Percentiles rank a stretch among this genome's conserved stretches.
phyloP scores from a whole-genome alignment of 2,113 vertebrate genomes.

The Elephas maximus region DNA sequence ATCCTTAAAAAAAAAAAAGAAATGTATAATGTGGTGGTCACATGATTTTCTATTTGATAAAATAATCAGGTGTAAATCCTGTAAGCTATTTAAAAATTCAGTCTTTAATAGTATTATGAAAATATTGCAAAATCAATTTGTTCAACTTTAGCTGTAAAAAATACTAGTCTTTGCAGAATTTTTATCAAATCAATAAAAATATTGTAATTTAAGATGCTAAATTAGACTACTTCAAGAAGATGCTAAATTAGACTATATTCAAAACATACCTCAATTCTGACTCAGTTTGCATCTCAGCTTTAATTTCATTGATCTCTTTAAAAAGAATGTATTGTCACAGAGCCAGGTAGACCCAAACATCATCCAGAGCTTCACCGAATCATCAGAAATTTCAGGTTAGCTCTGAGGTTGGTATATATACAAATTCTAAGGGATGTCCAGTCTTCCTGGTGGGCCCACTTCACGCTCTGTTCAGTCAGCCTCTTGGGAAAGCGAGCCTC shows the following conservation, averaged over 20 bases:
- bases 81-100: neutral
- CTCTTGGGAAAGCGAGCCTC: neutral
- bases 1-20: too few species aligned
- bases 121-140: slow-evolving; percentile 11
- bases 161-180: neutral
- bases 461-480: neutral
- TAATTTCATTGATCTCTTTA: neutral
- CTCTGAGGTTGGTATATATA: neutral
- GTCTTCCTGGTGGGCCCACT: neutral
- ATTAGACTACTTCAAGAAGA: neutral
- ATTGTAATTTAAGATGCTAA: slow-evolving; percentile 7
- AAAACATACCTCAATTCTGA: neutral
- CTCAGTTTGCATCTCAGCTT: slow-evolving; percentile 5
- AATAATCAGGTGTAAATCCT: neutral
- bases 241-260: neutral
- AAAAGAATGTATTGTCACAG: neutral
- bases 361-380: neutral
- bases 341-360: neutral
- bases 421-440: neutral
- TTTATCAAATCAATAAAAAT: slow-evolving; percentile 39
- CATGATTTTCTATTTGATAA: neutral
- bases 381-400: neutral
- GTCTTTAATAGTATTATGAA: slow-evolving; percentile 9
- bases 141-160: neutral
- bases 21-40: neutral